These are phyloP conservation scores for Loripinus fragilis DNA, from an alignment of 2,888 invertebrate species.

Conservation along the genomic window DNA sequence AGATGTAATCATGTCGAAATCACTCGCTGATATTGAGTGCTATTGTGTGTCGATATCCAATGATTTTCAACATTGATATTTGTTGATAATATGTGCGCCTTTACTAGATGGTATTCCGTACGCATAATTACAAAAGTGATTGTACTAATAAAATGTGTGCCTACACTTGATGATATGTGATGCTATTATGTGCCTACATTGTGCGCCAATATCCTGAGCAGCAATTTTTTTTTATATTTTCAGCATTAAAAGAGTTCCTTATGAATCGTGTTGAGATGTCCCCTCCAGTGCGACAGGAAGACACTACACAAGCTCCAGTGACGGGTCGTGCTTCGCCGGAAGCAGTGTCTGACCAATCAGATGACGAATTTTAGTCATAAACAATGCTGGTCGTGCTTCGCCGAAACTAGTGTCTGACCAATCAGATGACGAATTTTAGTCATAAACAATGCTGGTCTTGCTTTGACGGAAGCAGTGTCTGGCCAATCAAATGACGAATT, in stretches of 20 bases:
- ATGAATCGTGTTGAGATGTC: conserved; percentile 51
- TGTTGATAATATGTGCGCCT: no score
- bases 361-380: conserved; percentile 1
- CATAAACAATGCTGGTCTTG: no score
- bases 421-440: conserved; percentile 6
- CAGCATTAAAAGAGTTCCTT: conserved; percentile 46
- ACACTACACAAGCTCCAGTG: not conserved
- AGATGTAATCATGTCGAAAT: no score
- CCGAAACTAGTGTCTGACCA: not conserved
- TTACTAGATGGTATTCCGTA: no score
- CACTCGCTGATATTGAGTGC: no score
- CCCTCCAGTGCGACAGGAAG: not conserved
- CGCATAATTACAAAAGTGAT: no score
- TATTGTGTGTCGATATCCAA: no score
- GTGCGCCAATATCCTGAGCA: not conserved
- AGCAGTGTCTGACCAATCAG: conserved; percentile 5
- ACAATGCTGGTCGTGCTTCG: not conserved
- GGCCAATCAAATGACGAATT: no score
- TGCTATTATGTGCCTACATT: no score
- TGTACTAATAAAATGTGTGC: no score
- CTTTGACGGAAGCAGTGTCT: no score
- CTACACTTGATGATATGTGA: not conserved
- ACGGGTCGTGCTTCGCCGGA: not conserved
- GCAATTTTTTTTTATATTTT: conserved; percentile 4
- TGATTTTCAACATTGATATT: no score